Conservation (phyloP, 2,888 invertebrate species). For the Eristalis tenax region DNA sequence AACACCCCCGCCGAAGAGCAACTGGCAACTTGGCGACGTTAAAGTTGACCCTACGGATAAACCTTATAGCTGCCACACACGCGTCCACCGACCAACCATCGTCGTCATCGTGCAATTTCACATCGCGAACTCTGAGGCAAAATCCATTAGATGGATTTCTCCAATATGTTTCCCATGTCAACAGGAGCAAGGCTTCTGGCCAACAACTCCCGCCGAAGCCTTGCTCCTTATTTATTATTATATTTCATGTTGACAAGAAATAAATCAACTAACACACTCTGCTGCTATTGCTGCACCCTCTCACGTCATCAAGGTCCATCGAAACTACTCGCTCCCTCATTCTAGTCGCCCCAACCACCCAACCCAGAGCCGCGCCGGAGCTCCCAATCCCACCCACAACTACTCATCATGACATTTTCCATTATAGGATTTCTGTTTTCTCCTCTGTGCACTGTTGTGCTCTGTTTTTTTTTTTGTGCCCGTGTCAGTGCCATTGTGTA, state of each 20-base stretch:
- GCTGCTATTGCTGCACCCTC: slow-evolving; percentile 61
- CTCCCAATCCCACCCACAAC: slow-evolving; percentile 36
- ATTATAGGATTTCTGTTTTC: slow-evolving; percentile 57
- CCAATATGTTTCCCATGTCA: slow-evolving; percentile 61
- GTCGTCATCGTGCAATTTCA: slow-evolving; percentile 33
- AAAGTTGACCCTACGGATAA: slow-evolving; percentile 38
- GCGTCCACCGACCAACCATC: slow-evolving; percentile 6
- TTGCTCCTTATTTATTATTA: slow-evolving; percentile 70
- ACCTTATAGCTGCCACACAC: slow-evolving; percentile 48
- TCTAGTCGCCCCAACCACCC: neutral
- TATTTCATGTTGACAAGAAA: slow-evolving; percentile 72
- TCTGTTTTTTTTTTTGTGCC: slow-evolving; percentile 1
- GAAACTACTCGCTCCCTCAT: slow-evolving; percentile 19
- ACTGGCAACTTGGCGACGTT: neutral
- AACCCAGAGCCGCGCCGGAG: neutral
- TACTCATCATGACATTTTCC: slow-evolving; percentile 69
- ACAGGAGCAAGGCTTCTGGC: slow-evolving; percentile 27
- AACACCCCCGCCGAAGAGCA: neutral
- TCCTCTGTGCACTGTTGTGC: neutral
- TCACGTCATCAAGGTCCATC: slow-evolving; percentile 71
- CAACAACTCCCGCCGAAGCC: slow-evolving; percentile 49
- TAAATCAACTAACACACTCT: slow-evolving; percentile 66
- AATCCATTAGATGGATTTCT: slow-evolving; percentile 67
- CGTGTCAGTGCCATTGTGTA: neutral
- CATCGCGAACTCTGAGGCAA: slow-evolving; percentile 10